Percentiles rank a stretch among this genome's conserved stretches.
Evolutionary conservation across 1,140 invertebrate species (phyloP).

Genomic region (Lucilia cuprina): DNA sequence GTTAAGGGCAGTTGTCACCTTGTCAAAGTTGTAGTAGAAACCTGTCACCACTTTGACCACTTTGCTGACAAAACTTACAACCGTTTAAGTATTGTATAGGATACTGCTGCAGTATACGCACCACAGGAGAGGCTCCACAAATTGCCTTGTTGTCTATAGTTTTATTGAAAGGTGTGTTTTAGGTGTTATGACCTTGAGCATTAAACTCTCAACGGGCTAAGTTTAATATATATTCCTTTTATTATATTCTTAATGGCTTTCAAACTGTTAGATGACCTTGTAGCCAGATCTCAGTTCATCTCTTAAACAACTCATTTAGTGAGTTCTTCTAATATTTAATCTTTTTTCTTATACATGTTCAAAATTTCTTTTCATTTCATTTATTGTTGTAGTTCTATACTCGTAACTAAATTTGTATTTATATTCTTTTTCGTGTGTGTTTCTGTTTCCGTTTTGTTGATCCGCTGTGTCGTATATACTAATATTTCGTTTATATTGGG

Average conservation of each 20-base stretch:
- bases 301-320: too few species aligned
- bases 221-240: neutral
- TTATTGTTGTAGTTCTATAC: neutral
- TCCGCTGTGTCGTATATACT: neutral
- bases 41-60: constrained; percentile 17
- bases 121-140: constrained; percentile 29
- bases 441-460: neutral
- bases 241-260: neutral
- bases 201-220: neutral
- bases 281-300: too few species aligned
- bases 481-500: too few species aligned
- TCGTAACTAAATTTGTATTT: too few species aligned
- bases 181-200: neutral
- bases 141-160: neutral
- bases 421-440: too few species aligned
- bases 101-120: neutral
- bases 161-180: neutral
- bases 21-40: neutral
- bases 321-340: neutral
- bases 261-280: constrained; percentile 23
- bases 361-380: neutral
- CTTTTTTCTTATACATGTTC: neutral
- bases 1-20: constrained; percentile 9
- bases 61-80: constrained; percentile 23
- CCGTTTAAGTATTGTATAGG: neutral